Base-by-base conservation (phyloP, 1,140 invertebrate species). In the Luehdorfia chinensis region DNA sequence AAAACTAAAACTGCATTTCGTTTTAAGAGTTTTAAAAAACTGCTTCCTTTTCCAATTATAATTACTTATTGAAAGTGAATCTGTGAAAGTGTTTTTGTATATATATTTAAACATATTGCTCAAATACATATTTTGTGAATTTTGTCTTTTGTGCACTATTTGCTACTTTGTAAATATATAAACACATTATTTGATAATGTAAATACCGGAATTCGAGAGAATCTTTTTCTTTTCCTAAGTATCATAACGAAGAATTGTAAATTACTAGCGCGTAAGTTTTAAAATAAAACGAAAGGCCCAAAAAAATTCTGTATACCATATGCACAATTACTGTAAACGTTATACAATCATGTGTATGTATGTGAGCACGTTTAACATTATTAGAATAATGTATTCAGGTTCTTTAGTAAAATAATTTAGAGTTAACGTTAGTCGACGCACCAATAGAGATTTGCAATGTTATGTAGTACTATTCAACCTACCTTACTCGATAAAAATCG, bases 121-220 rank as follows among this genome's bases (percentile, higher is more conserved):
- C 80, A 85, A 85, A 85, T 85, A 78, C 75, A 81, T 85, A 85
- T 85, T 85, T 85, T 85, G 76, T 85, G 80, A 85, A 71, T 74
- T 43, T 30, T 69, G 73, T 79, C 80, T 84, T 78, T 80, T 85
- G 76, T 72, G 78, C 80, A 83, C 80, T 84, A 75, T 84, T 83
- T 79, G 78, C 78, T 83, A 72, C 67, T 72, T 59, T 81, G 75
- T 83, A 81, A 78, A 78, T 77, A 76, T 52, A 65, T 67, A 51
- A 59, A 59, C 64, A 27, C 59, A 63, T 59, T 58, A 54, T 57
- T 70, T 48, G 43, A 50, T 59, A 57, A 50, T 80, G 75, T 84
- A 78, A 72, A 75, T 78, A 79, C 52, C 58, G 52, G 55, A 41
- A 55, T 58, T 56, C 47, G 75, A 78, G 74, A 75, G 65, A 81